Evolutionary conservation across 1,140 invertebrate genomes (phyloP), one percentile per base, ranked within the genome.

Genomic region (Drosophila kohkoa): DNA sequence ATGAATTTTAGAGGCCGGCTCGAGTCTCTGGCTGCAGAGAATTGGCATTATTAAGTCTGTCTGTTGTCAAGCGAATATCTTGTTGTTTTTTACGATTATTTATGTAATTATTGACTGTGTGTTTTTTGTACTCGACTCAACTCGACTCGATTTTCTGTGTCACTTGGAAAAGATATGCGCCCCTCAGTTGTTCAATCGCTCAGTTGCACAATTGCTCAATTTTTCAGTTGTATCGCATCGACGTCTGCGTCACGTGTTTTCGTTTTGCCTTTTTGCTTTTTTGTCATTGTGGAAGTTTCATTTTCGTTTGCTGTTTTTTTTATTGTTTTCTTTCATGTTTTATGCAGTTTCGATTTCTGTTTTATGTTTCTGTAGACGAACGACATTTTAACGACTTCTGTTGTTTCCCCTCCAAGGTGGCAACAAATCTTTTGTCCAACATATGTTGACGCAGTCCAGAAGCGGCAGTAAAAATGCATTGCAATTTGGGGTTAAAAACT

Each of bases 141-240:
- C 41, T 64, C 72, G 59, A 77, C 78, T 79, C 60, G 82, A 54
- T 79, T 86, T 87, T 87, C 76, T 88, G 79, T 87, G 83, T 82
- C 77, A 77, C 46, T 77, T 77, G 41, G 35, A 65, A 70, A 65
- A 60, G 43, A 30, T 54, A 13, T 67, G 25, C 38, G 25, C 30
- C 45, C 32, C 60, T 48, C 10, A 38, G 8, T 38, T 38, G 35
- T 38, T 38, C 35, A 38, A 11, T 32, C 45, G 15, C 11, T 38
- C 46, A 54, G 28, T 54, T 15, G 11, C n/a, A 32, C 32, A 43
- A 10, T 41, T 49, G 25, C 38, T 62, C 48, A 51, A 6, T 32
- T n/a, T 38, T 55, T 55, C 13, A 38, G 52, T 54, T 58, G 7
- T 35, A 8, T 46, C 43, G 59, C 13, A 41, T 58, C 69, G 41